Evolutionary conservation across 2,113 vertebrate genomes (phyloP), one percentile per base, ranked within the genome.

Genomic region (Rhadina sibilatrix): DNA sequence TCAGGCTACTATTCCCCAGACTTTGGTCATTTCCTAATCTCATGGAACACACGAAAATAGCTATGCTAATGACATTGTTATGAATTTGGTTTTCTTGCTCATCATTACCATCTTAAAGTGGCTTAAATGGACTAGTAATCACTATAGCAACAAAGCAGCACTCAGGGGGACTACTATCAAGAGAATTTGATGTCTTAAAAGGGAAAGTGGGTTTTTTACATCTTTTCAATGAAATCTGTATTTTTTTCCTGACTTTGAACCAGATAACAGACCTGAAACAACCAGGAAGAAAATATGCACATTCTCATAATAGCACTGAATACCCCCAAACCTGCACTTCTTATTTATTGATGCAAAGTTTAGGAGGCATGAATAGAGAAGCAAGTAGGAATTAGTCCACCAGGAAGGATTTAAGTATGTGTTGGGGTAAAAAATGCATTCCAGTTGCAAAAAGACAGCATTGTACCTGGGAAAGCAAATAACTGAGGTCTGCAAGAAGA

Each of bases 81-180:
- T 69, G 89, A 94, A 94, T 87, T 57, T 11, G 2, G 28, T 60
- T 87, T 92, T 91, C 72, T 84, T 89, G 57, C 61, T 94, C n/a
- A 9, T 94, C 74, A 84, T 92, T 94, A 84, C n/a, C 70, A 84
- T 95, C 89, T 92, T 94, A 82, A 96, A 95, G 72, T 93, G 72
- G 60, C n/a, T 95, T 94, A 89, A 95, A 96, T 65, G 77, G 57
- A 79, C 93, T 82, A 91, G 84, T 75, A 96, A 96, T 96, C 84
- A 91, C 94, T 89, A 96, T 93, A 92, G 96, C 91, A 94, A 95
- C 95, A 79, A 94, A 91, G 40, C 74, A 84, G 83, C 37, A 79
- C 87, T 49, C 49, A 22, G 69, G 24, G 72, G 44, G 53, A 93
- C n/a, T 84, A 70, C 81, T 76, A 50, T 53, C 70, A 57, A 69